These are phyloP conservation scores for Trididemnum nubilum DNA, from an alignment of 23 tunicate species.

Conservation along the genomic window DNA sequence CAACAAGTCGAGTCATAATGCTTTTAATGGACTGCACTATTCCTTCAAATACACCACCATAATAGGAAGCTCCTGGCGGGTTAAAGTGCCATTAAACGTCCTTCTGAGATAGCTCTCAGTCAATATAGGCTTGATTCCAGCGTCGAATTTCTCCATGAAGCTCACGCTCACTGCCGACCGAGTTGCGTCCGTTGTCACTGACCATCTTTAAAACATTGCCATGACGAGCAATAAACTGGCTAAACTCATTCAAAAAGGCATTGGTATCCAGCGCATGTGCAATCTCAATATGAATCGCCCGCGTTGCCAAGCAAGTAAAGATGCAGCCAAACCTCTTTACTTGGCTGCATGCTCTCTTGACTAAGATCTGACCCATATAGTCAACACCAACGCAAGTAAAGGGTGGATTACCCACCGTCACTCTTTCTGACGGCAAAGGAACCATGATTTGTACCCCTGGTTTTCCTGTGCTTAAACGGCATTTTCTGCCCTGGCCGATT, in stretches of 20 bases:
- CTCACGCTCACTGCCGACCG: slow-evolving; percentile 14
- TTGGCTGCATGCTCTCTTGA: slow-evolving; percentile 38
- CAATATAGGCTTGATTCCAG: slow-evolving; percentile 24
- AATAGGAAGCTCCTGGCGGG: background rate
- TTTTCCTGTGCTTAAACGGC: slow-evolving; percentile 14
- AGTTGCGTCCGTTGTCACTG: slow-evolving; percentile 36
- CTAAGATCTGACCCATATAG: slow-evolving; percentile 35
- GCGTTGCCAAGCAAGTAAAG: slow-evolving; percentile 41
- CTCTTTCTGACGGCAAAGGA: slow-evolving; percentile 24
- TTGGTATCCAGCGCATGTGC: slow-evolving; percentile 23
- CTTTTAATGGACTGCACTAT: slow-evolving; percentile 17
- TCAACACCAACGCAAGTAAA: slow-evolving; percentile 28
- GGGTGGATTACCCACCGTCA: slow-evolving; percentile 14
- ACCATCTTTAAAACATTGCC: background rate
- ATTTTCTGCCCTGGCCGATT: background rate
- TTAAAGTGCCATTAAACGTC: slow-evolving; percentile 6
- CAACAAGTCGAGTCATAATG: slow-evolving; percentile 2
- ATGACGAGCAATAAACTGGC: slow-evolving; percentile 14
- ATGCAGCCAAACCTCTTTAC: slow-evolving; percentile 47
- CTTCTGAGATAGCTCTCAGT: background rate
- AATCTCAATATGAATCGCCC: slow-evolving; percentile 45
- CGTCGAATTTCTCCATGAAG: background rate
- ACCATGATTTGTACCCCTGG: slow-evolving; percentile 32
- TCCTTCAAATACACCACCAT: slow-evolving; percentile 21
- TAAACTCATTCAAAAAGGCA: slow-evolving; percentile 31